These are phyloP conservation scores for Trinectes maculatus DNA, from an alignment of 2,113 vertebrate genomes.

Conservation along the genomic window DNA sequence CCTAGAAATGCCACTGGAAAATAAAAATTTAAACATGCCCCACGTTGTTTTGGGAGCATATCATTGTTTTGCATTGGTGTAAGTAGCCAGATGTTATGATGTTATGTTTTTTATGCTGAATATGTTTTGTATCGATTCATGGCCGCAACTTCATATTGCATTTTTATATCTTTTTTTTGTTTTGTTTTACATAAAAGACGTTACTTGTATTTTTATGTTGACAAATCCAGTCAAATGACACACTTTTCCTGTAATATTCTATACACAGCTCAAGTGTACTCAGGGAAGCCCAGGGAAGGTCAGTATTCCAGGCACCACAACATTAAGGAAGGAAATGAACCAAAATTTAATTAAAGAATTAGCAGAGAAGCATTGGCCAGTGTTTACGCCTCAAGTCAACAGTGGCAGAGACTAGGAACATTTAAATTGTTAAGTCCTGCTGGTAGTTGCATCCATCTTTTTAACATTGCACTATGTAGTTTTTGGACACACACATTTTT, in stretches of 20 bases:
- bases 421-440: constrained; percentile 1
- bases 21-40: neutral
- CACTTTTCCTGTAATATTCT: constrained; percentile 80
- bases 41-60: neutral
- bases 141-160: constrained; percentile 60
- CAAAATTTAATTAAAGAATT: constrained; percentile 29
- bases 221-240: constrained; percentile 73
- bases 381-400: constrained; percentile 25
- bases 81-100: no score
- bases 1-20: neutral
- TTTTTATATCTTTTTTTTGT: constrained; percentile 40
- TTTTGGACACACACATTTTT: neutral
- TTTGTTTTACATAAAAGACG: constrained; percentile 54
- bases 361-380: constrained; percentile 40
- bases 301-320: constrained; percentile 79
- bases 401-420: constrained; percentile 31
- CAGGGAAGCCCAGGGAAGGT: constrained; percentile 81
- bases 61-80: neutral
- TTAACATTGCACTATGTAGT: no score
- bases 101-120: constrained; percentile 39
- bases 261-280: constrained; percentile 81
- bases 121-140: constrained; percentile 56
- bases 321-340: constrained; percentile 68
- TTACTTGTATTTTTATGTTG: constrained; percentile 74
- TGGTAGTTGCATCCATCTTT: neutral